These are phyloP conservation scores for Sepiola atlantica DNA, from an alignment of 2,888 invertebrate species.

Conservation along the genomic window DNA sequence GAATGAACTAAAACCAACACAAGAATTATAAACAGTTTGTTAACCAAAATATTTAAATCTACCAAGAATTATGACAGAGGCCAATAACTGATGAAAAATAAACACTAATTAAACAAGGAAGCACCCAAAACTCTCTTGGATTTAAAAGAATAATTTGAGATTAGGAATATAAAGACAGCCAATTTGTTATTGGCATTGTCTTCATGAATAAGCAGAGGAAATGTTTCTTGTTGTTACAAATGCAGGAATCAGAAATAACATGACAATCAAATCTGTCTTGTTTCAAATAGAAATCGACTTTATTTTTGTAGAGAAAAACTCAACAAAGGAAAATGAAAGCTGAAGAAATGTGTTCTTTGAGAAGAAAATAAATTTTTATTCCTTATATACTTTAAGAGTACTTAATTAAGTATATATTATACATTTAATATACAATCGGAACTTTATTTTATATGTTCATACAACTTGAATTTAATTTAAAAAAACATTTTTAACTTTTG, in stretches of 20 bases:
- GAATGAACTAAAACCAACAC: constrained; percentile 11
- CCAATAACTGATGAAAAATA: not conserved
- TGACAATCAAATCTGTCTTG: not conserved
- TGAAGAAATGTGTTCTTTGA: not conserved
- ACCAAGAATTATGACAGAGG: not conserved
- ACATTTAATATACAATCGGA: not conserved
- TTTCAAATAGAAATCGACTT: not conserved
- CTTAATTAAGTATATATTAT: not conserved
- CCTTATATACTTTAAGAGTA: not conserved
- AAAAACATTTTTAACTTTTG: not conserved
- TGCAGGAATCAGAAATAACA: not conserved
- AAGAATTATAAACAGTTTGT: not conserved
- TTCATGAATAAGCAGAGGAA: not conserved
- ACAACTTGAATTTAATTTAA: not conserved
- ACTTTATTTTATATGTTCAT: not conserved
- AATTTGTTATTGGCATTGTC: not conserved
- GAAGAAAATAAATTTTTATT: not conserved
- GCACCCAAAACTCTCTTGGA: not conserved
- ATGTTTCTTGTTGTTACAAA: not conserved
- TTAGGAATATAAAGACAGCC: not conserved
- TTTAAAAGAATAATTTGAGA: not conserved
- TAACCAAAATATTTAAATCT: not conserved
- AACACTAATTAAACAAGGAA: not conserved
- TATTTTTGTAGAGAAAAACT: not conserved
- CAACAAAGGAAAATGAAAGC: not conserved